Conservation (phyloP, 2,797 vertebrate species). For the Hoplostethus mediterraneus region DNA sequence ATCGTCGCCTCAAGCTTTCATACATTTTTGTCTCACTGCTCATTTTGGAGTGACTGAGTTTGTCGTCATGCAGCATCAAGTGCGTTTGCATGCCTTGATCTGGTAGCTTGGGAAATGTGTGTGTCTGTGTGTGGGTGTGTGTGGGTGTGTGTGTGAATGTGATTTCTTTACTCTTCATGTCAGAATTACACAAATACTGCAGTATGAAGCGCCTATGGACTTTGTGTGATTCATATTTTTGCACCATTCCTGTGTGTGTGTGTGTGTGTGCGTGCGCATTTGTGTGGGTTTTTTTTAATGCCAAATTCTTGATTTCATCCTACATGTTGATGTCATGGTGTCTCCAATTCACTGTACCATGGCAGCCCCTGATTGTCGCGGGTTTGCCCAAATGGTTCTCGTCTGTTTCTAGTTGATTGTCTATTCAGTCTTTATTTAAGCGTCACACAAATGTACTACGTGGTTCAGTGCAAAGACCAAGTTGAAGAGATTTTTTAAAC, state of each 20-base stretch:
- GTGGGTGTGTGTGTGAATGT: constrained; percentile 4
- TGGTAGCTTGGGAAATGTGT: constrained; percentile 9
- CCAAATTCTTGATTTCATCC: constrained; percentile 59
- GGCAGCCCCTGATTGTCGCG: constrained; percentile 9
- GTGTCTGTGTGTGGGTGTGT: too few species aligned
- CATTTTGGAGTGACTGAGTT: constrained; percentile 37
- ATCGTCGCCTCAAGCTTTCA: constrained; percentile 8
- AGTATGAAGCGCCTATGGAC: constrained; percentile 39
- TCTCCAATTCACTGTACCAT: constrained; percentile 34
- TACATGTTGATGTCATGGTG: constrained; percentile 20
- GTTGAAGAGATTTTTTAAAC: constrained; percentile 26
- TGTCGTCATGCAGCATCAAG: constrained; percentile 27
- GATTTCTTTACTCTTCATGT: constrained; percentile 23
- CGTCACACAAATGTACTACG: constrained; percentile 27
- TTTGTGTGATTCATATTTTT: constrained; percentile 47
- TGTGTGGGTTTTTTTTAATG: constrained; percentile 35
- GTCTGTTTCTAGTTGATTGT: constrained; percentile 38
- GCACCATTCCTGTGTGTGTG: constrained; percentile 36
- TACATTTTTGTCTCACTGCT: constrained; percentile 21
- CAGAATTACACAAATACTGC: constrained; percentile 32
- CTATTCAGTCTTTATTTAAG: constrained; percentile 49
- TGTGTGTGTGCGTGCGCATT: not conserved
- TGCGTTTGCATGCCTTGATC: constrained; percentile 18
- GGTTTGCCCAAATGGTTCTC: constrained; percentile 2
- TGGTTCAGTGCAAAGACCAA: constrained; percentile 46